Evolutionary conservation across 2,888 invertebrate genomes (phyloP), one percentile per base, ranked within the genome.

Genomic region (Minunthozetes semirufus): DNA sequence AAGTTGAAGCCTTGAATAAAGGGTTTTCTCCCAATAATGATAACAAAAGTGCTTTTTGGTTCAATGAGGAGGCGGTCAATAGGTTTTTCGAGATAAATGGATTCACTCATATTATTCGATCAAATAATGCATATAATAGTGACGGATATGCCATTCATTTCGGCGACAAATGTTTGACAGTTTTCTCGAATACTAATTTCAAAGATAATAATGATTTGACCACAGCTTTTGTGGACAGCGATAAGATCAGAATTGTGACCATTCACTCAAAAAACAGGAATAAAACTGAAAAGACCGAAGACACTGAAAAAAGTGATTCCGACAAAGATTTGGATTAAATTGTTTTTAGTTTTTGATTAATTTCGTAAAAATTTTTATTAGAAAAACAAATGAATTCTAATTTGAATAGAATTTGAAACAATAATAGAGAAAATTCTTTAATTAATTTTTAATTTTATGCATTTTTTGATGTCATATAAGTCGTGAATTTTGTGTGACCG

Each of bases 61-160:
- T 90, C 83, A 88, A 87, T 80, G 85, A 86, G 79, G 86, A 85
- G 56, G 90, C 90, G n/a, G 83, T 90, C 56, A 87, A 88, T 77
- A 82, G 86, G 27, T 91, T 91, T 84, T 84, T 91, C 72, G 82
- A 84, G 59, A 84, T 85, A 76, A 89, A 90, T 83, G 86, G 86
- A 68, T 85, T 90, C 50, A 87, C 89, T 2, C 89, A 89, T 81
- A 87, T 91, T 6, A 86, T 91, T 73, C 82, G 90, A 68, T 90
- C 90, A 27, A 90, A 91, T 81, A 89, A 91, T 83, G 86, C 90
- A 76, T 88, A 89, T 73, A 87, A 88, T 80, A 85, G 85, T 77
- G 8, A 8, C 33, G 90, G 90, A 1, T 74, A 50, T 71, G 81
- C 89, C 88, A 86, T 90, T 56, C 88, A 89, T 80, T 87, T 88